Evolutionary conservation across 2,113 vertebrate genomes (phyloP).

Genomic region (Cinclus cinclus): DNA sequence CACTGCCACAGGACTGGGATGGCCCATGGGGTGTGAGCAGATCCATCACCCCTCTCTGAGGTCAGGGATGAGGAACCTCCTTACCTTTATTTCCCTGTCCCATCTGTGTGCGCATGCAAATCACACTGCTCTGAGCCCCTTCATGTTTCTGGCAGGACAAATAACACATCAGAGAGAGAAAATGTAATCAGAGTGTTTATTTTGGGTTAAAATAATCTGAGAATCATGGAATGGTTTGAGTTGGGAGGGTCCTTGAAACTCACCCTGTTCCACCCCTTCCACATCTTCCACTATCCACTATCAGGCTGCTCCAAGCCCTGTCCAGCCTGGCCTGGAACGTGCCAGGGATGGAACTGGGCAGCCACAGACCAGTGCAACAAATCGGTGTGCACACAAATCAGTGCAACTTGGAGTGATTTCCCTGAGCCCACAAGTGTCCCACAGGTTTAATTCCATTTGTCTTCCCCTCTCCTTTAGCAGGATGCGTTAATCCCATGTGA

Average conservation of each 20-base stretch:
- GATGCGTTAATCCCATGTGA: neutral
- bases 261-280: neutral
- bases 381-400: neutral
- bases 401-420: neutral
- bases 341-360: neutral
- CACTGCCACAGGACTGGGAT: accelerated
- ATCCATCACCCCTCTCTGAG: accelerated
- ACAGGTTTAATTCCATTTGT: neutral
- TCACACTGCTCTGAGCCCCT: neutral
- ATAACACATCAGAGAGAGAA: neutral
- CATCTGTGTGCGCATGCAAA: accelerated
- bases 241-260: neutral
- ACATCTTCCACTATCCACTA: no score
- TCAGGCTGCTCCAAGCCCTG: neutral
- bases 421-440: accelerated
- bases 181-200: neutral
- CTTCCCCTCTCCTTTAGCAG: neutral
- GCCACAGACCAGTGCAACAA: neutral
- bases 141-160: neutral
- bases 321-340: neutral
- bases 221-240: neutral
- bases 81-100: neutral
- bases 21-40: accelerated
- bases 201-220: neutral
- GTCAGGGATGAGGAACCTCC: neutral